Percentiles rank a stretch among this genome's conserved stretches.
Conservation (phyloP, 2,113 vertebrate genomes). For the Strix aluco region DNA sequence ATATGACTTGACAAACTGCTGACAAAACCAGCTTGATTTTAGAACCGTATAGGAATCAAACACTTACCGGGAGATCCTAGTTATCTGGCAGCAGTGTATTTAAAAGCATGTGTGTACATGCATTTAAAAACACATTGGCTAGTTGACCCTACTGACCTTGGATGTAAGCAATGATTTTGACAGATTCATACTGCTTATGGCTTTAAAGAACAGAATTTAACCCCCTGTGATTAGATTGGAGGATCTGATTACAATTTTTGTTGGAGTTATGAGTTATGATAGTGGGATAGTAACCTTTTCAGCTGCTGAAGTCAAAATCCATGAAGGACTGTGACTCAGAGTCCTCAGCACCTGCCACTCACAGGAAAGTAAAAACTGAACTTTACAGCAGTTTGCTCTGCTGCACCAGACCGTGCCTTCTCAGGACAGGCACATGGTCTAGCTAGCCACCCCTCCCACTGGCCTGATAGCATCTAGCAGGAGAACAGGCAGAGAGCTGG, state of each 20-base stretch:
- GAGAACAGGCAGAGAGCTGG: background rate
- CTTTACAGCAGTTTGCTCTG: background rate
- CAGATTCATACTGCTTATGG: background rate
- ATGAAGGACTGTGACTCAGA: background rate
- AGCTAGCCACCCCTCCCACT: background rate
- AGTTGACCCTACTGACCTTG: background rate
- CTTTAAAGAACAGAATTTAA: background rate
- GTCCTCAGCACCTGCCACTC: background rate
- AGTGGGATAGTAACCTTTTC: background rate
- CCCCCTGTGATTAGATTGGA: background rate
- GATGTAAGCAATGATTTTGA: background rate
- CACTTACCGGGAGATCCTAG: background rate
- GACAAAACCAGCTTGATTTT: background rate
- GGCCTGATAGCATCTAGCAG: background rate
- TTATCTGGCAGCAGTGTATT: background rate
- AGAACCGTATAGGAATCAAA: background rate
- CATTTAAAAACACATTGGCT: background rate
- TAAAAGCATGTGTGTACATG: background rate
- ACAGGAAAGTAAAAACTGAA: background rate
- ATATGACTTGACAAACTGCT: background rate
- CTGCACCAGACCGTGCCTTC: background rate
- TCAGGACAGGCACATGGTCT: background rate
- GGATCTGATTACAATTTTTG: background rate
- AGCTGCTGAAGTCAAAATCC: background rate
- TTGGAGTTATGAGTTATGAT: background rate